Base-by-base conservation (phyloP, 2,888 invertebrate species). In the Pterostichus madidus region DNA sequence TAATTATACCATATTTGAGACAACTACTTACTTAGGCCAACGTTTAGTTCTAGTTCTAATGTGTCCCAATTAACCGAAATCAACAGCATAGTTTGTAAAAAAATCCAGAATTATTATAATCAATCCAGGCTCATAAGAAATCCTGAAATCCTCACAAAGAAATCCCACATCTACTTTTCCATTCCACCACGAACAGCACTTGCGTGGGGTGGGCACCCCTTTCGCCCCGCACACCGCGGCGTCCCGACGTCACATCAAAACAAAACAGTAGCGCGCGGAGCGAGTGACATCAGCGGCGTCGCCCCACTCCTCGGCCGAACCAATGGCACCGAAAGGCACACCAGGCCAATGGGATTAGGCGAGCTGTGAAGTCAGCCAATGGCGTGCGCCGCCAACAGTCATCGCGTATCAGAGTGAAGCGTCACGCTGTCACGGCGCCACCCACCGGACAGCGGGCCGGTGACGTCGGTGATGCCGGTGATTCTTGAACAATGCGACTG, bases 291-390 rank as follows among this genome's bases (percentile, higher is more conserved):
- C n/a, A 35, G 15, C 31, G 31, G 17, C 49, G n/a, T 39, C 61
- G 61, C 53, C 78, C 78, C 49, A 49, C 24, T 53, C 52, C 53
- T 17, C 39, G 17, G 13, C 61, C 39, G 46, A 39, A 49, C 73
- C 68, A 80, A 80, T 80, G 80, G 80, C 71, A 80, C 56, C 80
- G 80, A 80, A 80, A 80, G 49, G 71, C 80, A 80, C 53, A 39
- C 32, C 80, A 80, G 80, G 64, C 80, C 80, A 80, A 80, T 80
- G 73, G 80, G 80, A 80, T 80, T 73, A 80, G 11, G 52, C 75
- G 80, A 24, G 52, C 56, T 10, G 17, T 13, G 68, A 17, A 13
- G 13, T 78, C 73, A 71, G 59, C 80, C 80, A 80, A 80, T 80
- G 49, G 24, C 15, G 44, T 44, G 44, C 39, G 17, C 7, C 68